Percentiles rank a stretch among this genome's conserved stretches.
Conservation (phyloP, 2,888 invertebrate species). For the Mechanitis mazaeus region DNA sequence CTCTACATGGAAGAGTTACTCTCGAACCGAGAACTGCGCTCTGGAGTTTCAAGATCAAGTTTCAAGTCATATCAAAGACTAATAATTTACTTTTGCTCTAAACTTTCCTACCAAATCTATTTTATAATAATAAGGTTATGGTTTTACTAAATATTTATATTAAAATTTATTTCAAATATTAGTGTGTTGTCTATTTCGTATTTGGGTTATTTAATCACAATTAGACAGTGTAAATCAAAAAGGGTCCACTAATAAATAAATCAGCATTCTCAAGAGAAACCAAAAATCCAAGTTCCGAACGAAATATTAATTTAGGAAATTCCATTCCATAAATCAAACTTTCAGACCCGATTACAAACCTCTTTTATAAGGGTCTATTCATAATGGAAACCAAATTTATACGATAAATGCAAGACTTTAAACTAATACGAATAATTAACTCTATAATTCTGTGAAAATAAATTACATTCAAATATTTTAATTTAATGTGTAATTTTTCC, state of each 20-base stretch:
- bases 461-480: background rate
- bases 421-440: conserved; percentile 6
- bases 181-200: no score
- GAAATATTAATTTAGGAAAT: conserved; percentile 39
- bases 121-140: no score
- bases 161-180: no score
- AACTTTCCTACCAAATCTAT: no score
- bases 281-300: conserved; percentile 35
- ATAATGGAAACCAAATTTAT: conserved; percentile 7
- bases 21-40: conserved; percentile 92
- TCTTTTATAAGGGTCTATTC: conserved; percentile 17
- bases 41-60: conserved; percentile 47
- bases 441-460: background rate
- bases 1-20: conserved; percentile 92
- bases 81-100: no score
- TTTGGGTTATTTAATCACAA: background rate
- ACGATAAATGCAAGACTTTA: conserved; percentile 6
- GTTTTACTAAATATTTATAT: no score
- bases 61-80: no score
- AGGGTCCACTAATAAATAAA: conserved; percentile 31
- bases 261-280: conserved; percentile 29
- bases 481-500: background rate
- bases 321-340: conserved; percentile 43
- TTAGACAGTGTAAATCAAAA: conserved; percentile 15
- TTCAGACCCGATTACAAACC: conserved; percentile 26